Conservation (phyloP, 2,797 vertebrate genomes). For the Pteronotus mesoamericanus region DNA sequence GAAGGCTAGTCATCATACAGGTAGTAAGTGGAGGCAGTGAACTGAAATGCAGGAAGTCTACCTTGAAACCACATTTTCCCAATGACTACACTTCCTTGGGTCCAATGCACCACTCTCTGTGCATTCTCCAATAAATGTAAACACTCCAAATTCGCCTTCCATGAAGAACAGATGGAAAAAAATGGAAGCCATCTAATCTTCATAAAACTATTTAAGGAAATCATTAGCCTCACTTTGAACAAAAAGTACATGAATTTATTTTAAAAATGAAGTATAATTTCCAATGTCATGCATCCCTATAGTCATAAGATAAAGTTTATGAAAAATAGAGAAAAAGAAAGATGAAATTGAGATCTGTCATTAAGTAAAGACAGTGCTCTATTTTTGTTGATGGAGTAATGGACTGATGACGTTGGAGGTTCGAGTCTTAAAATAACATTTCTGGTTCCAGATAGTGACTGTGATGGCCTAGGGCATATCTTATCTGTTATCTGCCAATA, state of each 20-base stretch:
- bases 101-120: not conserved
- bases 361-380: not conserved
- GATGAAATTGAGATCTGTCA: not conserved
- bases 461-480: slow-evolving; percentile 15
- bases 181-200: not conserved
- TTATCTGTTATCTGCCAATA: slow-evolving; percentile 68
- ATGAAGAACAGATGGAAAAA: not conserved
- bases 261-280: slow-evolving; percentile 29
- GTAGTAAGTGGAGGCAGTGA: not conserved
- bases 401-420: not conserved
- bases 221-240: slow-evolving; percentile 32
- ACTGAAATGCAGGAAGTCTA: not conserved
- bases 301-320: not conserved
- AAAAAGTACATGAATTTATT: not conserved
- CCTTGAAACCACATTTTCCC: not conserved
- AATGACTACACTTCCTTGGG: not conserved
- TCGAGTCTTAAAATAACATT: slow-evolving; percentile 40
- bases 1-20: not conserved
- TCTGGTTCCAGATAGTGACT: slow-evolving; percentile 44
- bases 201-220: not conserved
- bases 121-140: not conserved
- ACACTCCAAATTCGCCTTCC: not conserved
- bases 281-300: not conserved
- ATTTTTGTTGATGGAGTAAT: slow-evolving; percentile 12
- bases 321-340: slow-evolving; percentile 26